These are phyloP conservation scores for Chrysotoxum bicinctum DNA, from an alignment of 2,888 invertebrate genomes.

Conservation along the genomic window DNA sequence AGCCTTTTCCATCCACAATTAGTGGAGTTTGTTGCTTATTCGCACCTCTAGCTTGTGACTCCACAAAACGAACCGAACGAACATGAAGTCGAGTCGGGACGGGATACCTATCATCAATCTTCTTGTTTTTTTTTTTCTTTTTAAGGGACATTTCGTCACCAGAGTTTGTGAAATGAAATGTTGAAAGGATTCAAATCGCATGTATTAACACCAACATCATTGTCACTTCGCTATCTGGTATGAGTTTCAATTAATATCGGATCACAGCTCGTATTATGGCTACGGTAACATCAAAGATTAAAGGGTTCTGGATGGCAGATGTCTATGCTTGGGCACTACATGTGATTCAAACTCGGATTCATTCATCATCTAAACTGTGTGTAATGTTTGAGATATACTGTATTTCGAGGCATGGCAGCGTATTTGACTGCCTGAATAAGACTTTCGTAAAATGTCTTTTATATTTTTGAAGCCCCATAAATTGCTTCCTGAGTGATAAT, in stretches of 20 bases:
- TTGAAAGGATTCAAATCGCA: slow-evolving; percentile 54
- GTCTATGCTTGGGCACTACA: slow-evolving; percentile 13
- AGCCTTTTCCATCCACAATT: slow-evolving; percentile 46
- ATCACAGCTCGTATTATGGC: slow-evolving; percentile 25
- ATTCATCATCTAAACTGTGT: slow-evolving; percentile 10
- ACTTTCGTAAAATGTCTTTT: neutral
- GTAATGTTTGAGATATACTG: neutral
- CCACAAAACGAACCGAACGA: slow-evolving; percentile 5
- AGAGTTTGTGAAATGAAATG: slow-evolving; percentile 6
- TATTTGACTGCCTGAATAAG: neutral
- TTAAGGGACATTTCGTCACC: slow-evolving; percentile 45
- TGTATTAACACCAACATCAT: slow-evolving; percentile 46
- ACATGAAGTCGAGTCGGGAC: neutral
- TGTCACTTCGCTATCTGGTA: slow-evolving; percentile 36
- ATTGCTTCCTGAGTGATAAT: neutral
- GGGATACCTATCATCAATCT: slow-evolving; percentile 44
- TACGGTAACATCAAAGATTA: slow-evolving; percentile 23
- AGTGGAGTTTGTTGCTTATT: slow-evolving; percentile 46
- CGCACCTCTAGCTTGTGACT: slow-evolving; percentile 43
- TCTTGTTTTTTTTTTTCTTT: neutral
- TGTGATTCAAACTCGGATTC: slow-evolving; percentile 23
- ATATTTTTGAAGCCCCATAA: neutral
- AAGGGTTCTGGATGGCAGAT: slow-evolving; percentile 52
- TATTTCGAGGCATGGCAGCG: neutral
- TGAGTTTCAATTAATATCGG: slow-evolving; percentile 56